Percentiles rank a stretch among this genome's conserved stretches.
Evolutionary conservation across 2,888 invertebrate genomes (phyloP).

Genomic region (Caenorhabditis japonica): DNA sequence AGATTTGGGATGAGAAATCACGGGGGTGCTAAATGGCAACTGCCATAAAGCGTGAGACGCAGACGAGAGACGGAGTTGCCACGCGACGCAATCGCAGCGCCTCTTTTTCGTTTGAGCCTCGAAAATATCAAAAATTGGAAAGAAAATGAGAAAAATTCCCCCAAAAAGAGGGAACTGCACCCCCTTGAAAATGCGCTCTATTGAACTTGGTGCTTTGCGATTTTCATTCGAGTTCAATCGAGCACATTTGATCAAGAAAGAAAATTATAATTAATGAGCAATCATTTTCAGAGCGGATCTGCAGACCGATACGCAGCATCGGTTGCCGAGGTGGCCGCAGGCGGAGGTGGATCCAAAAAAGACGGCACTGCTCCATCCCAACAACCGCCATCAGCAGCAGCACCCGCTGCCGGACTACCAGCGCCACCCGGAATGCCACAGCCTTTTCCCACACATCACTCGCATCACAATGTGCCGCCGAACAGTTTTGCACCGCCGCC

Average conservation of each 20-base stretch:
- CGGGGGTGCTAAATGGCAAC: no score
- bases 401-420: constrained; percentile 8
- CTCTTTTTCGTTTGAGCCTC: no score
- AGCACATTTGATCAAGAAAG: not conserved
- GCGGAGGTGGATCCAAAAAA: constrained; percentile 39
- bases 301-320: constrained; percentile 55
- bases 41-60: no score
- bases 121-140: no score
- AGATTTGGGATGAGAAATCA: no score
- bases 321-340: constrained; percentile 53
- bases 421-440: constrained; percentile 3
- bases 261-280: not conserved
- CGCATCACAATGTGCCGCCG: constrained; percentile 15
- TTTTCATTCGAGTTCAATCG: no score
- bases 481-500: constrained; percentile 35
- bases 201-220: no score
- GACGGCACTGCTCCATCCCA: not conserved
- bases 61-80: no score
- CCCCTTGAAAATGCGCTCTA: no score
- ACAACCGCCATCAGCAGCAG: not conserved
- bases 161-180: no score
- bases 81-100: no score
- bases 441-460: constrained; percentile 6
- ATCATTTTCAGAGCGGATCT: constrained; percentile 26
- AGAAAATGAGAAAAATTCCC: no score